Percentiles rank a stretch among this genome's conserved stretches.
phyloP scores from a whole-genome alignment of 1,140 invertebrate genomes.

The Amphibalanus amphitrite region DNA sequence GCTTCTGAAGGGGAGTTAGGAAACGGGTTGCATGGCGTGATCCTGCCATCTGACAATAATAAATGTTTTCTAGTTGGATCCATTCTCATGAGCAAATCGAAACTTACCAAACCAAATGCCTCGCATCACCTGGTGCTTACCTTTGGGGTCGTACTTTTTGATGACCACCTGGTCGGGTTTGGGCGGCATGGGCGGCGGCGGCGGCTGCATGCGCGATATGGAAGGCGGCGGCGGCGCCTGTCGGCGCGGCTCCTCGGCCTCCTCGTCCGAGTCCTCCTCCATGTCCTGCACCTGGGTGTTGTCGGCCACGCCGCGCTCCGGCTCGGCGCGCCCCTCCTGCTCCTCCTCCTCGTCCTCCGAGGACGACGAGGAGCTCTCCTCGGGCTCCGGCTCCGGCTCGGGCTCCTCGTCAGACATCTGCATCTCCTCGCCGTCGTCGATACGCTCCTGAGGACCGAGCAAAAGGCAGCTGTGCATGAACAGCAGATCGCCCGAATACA shows the following conservation, averaged over 20 bases:
- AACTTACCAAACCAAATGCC: no score
- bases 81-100: no score
- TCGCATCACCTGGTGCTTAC: no score
- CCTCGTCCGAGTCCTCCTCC: slow-evolving; percentile 52
- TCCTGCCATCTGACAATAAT: no score
- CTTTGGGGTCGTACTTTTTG: slow-evolving; percentile 93
- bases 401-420: slow-evolving; percentile 18
- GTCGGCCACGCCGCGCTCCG: slow-evolving; percentile 20
- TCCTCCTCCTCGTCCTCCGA: slow-evolving; percentile 21
- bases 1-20: no score
- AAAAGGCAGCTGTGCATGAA: no score
- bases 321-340: slow-evolving; percentile 20
- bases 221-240: slow-evolving; percentile 20
- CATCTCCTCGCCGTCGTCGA: slow-evolving; percentile 39
- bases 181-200: slow-evolving; percentile 61
- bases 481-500: no score
- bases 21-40: no score
- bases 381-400: slow-evolving; percentile 34
- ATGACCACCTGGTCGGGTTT: slow-evolving; percentile 80
- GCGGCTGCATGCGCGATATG: slow-evolving; percentile 35
- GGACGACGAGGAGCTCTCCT: slow-evolving; percentile 31
- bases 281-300: slow-evolving; percentile 53
- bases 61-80: no score
- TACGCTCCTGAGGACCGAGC: slow-evolving; percentile 36
- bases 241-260: slow-evolving; percentile 24